Conservation (phyloP, 2,797 vertebrate genomes). For the Poeciliopsis paucimaculata region DNA sequence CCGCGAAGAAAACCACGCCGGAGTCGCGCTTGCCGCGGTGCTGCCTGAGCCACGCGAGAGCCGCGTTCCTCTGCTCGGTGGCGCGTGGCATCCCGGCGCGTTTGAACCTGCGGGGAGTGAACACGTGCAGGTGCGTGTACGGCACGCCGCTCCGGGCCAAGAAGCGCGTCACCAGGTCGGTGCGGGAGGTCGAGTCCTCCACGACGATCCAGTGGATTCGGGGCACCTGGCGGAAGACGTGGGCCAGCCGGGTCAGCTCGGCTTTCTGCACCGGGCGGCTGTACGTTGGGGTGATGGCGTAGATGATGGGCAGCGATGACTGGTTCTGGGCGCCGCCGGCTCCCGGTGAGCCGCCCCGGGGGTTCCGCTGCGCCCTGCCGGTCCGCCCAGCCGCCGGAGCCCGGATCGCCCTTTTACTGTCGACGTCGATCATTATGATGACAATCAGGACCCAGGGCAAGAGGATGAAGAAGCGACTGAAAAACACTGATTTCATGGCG, state of each 20-base stretch:
- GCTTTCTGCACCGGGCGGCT: constrained; percentile 96
- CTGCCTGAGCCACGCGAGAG: constrained; percentile 91
- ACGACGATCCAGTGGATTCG: constrained; percentile 95
- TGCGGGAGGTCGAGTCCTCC: constrained; percentile 89
- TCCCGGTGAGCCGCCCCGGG: constrained; percentile 53
- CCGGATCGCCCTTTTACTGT: constrained; percentile 82
- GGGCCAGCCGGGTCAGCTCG: constrained; percentile 93
- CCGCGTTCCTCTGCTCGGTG: constrained; percentile 95
- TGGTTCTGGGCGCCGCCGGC: constrained; percentile 49
- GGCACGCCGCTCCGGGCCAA: constrained; percentile 85
- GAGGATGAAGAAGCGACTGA: constrained; percentile 91
- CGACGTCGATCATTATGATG: constrained; percentile 93
- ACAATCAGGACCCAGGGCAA: constrained; percentile 94
- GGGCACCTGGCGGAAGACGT: constrained; percentile 94
- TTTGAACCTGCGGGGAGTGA: constrained; percentile 93
- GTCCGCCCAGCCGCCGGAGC: constrained; percentile 68
- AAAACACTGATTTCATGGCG: constrained; percentile 89
- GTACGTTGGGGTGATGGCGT: constrained; percentile 97
- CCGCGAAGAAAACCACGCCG: constrained; percentile 96
- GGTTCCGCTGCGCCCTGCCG: constrained; percentile 59
- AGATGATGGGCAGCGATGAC: constrained; percentile 85
- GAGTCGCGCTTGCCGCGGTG: constrained; percentile 80
- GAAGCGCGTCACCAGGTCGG: constrained; percentile 91
- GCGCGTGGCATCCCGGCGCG: constrained; percentile 91
- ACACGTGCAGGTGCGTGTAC: constrained; percentile 93